Evolutionary conservation across 2,888 invertebrate genomes (phyloP).

Genomic region (Platycnemis pennipes): DNA sequence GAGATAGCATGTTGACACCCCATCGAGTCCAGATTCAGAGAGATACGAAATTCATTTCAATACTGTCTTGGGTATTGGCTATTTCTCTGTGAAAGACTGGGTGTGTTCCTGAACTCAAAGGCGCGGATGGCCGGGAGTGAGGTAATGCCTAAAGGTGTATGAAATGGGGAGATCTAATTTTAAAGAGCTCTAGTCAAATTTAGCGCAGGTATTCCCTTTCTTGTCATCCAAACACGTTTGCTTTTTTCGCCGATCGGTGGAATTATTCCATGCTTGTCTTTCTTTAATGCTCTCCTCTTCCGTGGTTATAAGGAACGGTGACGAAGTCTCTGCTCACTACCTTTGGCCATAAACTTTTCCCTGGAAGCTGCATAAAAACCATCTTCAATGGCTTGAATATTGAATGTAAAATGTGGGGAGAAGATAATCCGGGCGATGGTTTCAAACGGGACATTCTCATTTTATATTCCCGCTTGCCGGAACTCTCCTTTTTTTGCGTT

Average conservation of each 20-base stretch:
- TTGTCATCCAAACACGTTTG: background rate
- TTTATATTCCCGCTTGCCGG: constrained; percentile 5
- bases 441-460: background rate
- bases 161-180: too few relatives aligned
- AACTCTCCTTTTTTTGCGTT: constrained; percentile 8
- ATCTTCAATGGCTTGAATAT: background rate
- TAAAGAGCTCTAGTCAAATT: background rate
- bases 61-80: too few relatives aligned
- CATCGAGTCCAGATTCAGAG: too few relatives aligned
- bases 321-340: background rate
- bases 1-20: too few relatives aligned
- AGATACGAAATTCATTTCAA: too few relatives aligned
- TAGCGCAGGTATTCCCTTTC: background rate
- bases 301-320: background rate
- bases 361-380: constrained; percentile 4
- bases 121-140: too few relatives aligned
- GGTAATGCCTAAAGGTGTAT: too few relatives aligned
- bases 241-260: background rate
- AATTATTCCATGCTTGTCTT: background rate
- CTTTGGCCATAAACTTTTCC: background rate
- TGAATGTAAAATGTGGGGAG: background rate
- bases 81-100: too few relatives aligned
- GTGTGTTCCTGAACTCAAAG: too few relatives aligned
- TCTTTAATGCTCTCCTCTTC: background rate
- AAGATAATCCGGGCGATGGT: constrained; percentile 4